Base-by-base conservation (phyloP, 2,888 invertebrate species). In the Agriotes lineatus region DNA sequence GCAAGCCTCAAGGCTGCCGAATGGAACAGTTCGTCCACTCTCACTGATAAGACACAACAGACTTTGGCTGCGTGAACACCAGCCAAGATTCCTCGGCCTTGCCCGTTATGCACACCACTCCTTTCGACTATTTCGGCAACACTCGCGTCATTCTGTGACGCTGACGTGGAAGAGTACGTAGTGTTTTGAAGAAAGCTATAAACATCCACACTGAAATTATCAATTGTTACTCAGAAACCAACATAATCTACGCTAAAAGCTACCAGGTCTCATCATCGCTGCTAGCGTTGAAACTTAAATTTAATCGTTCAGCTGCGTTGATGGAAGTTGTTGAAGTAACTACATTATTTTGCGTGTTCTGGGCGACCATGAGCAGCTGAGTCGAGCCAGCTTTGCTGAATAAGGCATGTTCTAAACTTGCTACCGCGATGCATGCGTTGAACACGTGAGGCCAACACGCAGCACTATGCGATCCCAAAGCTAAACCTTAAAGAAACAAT, bases 381-480 rank as follows among this genome's bases (percentile, higher is more conserved):
- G 89, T 88, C 74, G 90, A 90, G 30, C 91, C 92, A 75, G 94
- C 94, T 78, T 93, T 91, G 20, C 96, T 95, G 78, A 96, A 96
- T 74, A 96, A 89, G 0, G 93, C 92, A 81, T 96, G 96, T 78
- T 98, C 98, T 78, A 97, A 85, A 78, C 94, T 94, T 2, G 96
- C 93, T 4, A 97, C 95, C 81, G 97, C 96, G 37, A 96, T 91
- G 76, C 96, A 96, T 16, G 96, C 96, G 78, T 93, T 91, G 81
- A 99, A 96, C 69, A 98, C 95, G 81, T 98, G 96, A 72, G 94
- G 93, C 98, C 98, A 98, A 79, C 97, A 97, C 74, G 96, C 95
- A 14, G 95, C 89, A 20, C 96, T 95, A 79, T 96, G 96, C 37
- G 96, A 95, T 2, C 96, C 97, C 5, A 97, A 88, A 80, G 97